Conservation (phyloP, 1,140 invertebrate genomes). For the Aplysia californica region DNA sequence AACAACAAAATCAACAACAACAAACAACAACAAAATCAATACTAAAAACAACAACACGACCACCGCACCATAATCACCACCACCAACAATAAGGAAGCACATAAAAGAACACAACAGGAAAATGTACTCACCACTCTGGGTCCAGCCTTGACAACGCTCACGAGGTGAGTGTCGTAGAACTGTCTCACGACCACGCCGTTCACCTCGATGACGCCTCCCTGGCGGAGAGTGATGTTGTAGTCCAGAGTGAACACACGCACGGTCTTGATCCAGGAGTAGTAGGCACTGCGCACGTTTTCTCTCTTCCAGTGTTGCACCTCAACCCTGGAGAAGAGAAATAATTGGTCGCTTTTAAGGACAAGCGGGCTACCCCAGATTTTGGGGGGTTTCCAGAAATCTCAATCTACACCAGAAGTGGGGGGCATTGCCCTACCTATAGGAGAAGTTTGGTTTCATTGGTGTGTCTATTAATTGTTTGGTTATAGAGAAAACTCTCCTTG, state of each 20-base stretch:
- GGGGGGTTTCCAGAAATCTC: too few species aligned
- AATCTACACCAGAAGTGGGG: too few species aligned
- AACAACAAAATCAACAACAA: too few species aligned
- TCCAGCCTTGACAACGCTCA: neutral
- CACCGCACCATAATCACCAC: neutral
- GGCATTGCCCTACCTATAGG: too few species aligned
- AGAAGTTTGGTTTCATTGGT: too few species aligned
- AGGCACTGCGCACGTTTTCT: neutral
- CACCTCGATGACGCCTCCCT: conserved; percentile 8
- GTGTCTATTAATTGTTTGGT: too few species aligned
- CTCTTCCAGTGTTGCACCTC: conserved; percentile 42
- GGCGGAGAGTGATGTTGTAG: conserved; percentile 22
- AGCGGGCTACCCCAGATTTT: too few species aligned
- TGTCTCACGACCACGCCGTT: conserved; percentile 14
- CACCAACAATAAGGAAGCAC: neutral
- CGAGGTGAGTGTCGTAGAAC: neutral
- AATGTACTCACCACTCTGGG: conserved; percentile 9
- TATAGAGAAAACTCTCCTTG: too few species aligned
- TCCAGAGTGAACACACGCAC: conserved; percentile 25
- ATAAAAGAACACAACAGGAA: neutral
- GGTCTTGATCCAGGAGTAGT: conserved; percentile 45
- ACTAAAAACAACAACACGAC: neutral
- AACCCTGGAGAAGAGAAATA: conserved; percentile 23
- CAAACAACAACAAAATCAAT: neutral
- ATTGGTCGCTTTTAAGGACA: too few species aligned